A percentile compares a stretch with the other conserved stretches of the same genome.
Conservation (phyloP, 1,140 invertebrate species). For the Plodia interpunctella region DNA sequence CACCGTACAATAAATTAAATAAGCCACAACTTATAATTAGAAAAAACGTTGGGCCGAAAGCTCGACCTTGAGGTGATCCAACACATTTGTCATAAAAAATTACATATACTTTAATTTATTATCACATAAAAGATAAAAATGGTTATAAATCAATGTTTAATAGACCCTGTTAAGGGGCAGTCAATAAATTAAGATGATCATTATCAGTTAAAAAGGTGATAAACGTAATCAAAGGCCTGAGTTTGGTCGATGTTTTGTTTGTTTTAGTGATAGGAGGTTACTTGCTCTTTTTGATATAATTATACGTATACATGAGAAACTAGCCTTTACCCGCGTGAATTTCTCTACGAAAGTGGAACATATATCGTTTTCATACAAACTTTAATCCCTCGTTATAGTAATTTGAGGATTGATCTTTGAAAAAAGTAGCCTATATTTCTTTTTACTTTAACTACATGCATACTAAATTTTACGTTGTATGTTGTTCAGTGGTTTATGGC, state of each 20-base stretch:
- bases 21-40: background rate
- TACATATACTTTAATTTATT: background rate
- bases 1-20: too few relatives aligned
- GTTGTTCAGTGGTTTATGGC: too few relatives aligned
- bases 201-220: constrained; percentile 1
- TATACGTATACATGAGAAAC: too few relatives aligned
- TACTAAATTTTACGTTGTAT: too few relatives aligned
- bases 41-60: background rate
- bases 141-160: background rate
- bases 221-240: background rate
- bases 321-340: too few relatives aligned
- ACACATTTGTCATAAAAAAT: constrained; percentile 4
- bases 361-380: too few relatives aligned
- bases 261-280: background rate
- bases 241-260: background rate
- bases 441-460: too few relatives aligned
- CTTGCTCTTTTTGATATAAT: background rate
- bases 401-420: too few relatives aligned
- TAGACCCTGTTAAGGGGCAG: background rate
- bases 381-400: too few relatives aligned
- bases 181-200: background rate
- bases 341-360: too few relatives aligned
- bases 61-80: background rate
- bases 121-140: background rate
- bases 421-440: too few relatives aligned